Evolutionary conservation across 2,113 vertebrate species (phyloP).

Genomic region (Clarias batrachus): DNA sequence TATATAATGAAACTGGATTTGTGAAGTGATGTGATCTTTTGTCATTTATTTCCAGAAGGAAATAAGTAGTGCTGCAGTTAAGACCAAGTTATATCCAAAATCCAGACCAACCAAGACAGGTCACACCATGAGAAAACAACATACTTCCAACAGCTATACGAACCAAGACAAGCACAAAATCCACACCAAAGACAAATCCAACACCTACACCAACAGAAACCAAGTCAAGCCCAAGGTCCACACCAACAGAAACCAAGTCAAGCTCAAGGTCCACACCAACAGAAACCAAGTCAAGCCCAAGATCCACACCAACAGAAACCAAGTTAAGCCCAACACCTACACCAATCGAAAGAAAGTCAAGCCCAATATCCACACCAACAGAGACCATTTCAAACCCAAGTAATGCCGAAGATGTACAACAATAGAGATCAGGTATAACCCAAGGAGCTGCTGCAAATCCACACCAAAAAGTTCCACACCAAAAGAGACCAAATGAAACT

Average conservation of each 20-base stretch:
- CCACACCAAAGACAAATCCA: not conserved
- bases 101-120: not conserved
- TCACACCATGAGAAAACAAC: not conserved
- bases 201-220: not conserved
- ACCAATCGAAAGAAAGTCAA: no score
- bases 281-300: not conserved
- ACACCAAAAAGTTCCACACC: no score
- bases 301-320: not conserved
- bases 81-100: not conserved
- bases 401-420: no score
- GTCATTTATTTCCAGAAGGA: not conserved
- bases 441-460: no score
- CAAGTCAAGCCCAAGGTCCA: not conserved
- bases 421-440: no score
- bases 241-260: not conserved
- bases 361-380: no score
- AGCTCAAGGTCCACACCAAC: no score
- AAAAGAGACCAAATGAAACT: no score
- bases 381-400: no score
- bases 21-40: not conserved
- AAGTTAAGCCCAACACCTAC: no score
- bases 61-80: not conserved
- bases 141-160: no score
- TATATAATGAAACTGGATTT: not conserved
- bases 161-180: not conserved